Evolutionary conservation across 2,888 invertebrate genomes (phyloP).

Genomic region (Lasioglossum pauxillum): DNA sequence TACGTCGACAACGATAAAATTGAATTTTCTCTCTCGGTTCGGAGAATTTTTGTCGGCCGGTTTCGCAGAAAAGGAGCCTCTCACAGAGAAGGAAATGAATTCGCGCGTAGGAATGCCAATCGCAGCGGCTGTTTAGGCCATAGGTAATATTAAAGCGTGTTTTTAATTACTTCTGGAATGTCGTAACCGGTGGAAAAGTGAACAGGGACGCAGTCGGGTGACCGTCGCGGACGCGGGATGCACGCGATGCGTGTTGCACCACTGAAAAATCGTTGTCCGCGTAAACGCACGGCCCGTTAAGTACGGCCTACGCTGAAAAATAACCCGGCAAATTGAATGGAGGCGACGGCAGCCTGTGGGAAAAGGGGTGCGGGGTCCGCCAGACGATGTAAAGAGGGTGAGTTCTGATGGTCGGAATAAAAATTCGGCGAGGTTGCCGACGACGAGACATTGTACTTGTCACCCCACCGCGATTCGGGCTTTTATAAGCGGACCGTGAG

Average conservation of each 20-base stretch:
- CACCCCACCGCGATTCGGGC: constrained; percentile 45
- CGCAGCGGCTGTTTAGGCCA: constrained; percentile 6
- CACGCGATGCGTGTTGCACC: constrained; percentile 45
- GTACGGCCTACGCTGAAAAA: constrained; percentile 68
- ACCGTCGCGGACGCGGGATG: constrained; percentile 28
- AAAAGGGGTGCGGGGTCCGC: constrained; percentile 31
- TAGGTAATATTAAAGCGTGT: constrained; percentile 8
- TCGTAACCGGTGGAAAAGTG: constrained; percentile 3
- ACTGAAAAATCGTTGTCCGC: constrained; percentile 64
- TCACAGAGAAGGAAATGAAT: background rate
- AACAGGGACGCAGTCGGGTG: constrained; percentile 8
- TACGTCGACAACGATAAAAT: no score
- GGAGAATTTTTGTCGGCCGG: background rate
- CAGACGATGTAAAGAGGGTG: constrained; percentile 58
- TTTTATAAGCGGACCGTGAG: constrained; percentile 46
- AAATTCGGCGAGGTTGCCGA: constrained; percentile 63
- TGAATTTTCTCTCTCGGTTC: no score
- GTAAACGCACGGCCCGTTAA: constrained; percentile 63
- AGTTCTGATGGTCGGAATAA: constrained; percentile 64
- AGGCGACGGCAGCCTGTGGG: constrained; percentile 57
- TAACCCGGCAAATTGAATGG: constrained; percentile 73
- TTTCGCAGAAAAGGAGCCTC: background rate
- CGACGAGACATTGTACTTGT: constrained; percentile 68
- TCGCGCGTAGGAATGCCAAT: background rate
- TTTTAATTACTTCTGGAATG: constrained; percentile 8